Conservation (phyloP, 2,888 invertebrate genomes). For the Nymphalis polychloros region DNA sequence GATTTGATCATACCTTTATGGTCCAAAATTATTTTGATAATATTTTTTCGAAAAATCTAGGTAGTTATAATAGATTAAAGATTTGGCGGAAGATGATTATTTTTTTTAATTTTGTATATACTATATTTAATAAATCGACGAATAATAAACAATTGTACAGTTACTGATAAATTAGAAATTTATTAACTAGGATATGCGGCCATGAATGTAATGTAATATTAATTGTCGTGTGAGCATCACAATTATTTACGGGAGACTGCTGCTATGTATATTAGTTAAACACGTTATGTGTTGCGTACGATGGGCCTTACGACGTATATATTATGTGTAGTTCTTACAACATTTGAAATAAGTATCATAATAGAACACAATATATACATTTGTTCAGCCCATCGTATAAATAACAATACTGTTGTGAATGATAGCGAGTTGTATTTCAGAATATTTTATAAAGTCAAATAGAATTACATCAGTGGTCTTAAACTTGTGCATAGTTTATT, state of each 20-base stretch:
- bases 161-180: conserved; percentile 60
- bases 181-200: conserved; percentile 65
- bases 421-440: conserved; percentile 60
- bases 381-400: conserved; percentile 33
- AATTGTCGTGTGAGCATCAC: conserved; percentile 64
- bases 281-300: conserved; percentile 40
- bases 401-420: conserved; percentile 50
- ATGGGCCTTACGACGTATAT: conserved; percentile 28
- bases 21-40: conserved; percentile 9
- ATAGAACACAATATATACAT: conserved; percentile 13
- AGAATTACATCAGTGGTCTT: conserved; percentile 74
- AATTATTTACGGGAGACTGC: conserved; percentile 62
- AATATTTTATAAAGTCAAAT: conserved; percentile 70
- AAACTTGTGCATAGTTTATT: conserved; percentile 85
- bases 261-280: conserved; percentile 64
- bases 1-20: conserved; percentile 10
- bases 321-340: neutral
- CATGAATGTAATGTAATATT: conserved; percentile 66
- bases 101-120: conserved; percentile 64
- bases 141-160: conserved; percentile 70
- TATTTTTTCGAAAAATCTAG: conserved; percentile 21
- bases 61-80: conserved; percentile 36
- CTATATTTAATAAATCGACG: conserved; percentile 63
- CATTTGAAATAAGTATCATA: conserved; percentile 4
- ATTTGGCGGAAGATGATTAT: conserved; percentile 42